Evolutionary conservation across 2,797 vertebrate species (phyloP).

Genomic region (Buphagus erythrorhynchus): DNA sequence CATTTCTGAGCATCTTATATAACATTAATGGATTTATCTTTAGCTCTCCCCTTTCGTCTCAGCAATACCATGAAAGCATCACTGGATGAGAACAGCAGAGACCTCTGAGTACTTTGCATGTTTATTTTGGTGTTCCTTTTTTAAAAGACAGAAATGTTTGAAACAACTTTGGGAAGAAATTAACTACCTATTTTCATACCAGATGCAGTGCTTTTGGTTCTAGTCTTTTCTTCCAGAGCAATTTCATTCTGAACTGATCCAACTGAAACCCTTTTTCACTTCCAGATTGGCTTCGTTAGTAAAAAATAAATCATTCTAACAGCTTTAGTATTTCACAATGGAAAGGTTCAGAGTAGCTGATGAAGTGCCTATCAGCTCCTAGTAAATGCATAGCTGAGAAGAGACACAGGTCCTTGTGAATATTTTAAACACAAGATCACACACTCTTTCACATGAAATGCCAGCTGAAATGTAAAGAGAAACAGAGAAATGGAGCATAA

Average conservation of each 20-base stretch:
- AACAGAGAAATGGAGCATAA: slow-evolving; percentile 32
- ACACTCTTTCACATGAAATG: not conserved
- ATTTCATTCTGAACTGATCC: not conserved
- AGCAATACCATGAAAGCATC: not conserved
- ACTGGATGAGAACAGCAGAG: not conserved
- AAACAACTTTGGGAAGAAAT: not conserved
- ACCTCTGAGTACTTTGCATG: not conserved
- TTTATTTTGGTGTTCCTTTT: not conserved
- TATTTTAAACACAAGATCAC: not conserved
- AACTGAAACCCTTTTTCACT: not conserved
- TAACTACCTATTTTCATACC: not conserved
- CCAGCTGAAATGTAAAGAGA: slow-evolving; percentile 7
- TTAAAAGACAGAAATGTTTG: not conserved
- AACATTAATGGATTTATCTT: slow-evolving; percentile 44
- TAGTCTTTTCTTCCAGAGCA: not conserved
- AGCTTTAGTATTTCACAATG: not conserved
- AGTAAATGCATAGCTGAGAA: not conserved
- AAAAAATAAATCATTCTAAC: not conserved
- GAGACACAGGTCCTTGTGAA: not conserved
- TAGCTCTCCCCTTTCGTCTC: not conserved
- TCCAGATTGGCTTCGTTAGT: not conserved
- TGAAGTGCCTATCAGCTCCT: not conserved
- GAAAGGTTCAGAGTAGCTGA: not conserved
- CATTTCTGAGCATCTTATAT: slow-evolving; percentile 2
- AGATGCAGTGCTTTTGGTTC: not conserved